phyloP scores from a whole-genome alignment of 2,797 vertebrate genomes.

The Poeciliopsis gracilis region DNA sequence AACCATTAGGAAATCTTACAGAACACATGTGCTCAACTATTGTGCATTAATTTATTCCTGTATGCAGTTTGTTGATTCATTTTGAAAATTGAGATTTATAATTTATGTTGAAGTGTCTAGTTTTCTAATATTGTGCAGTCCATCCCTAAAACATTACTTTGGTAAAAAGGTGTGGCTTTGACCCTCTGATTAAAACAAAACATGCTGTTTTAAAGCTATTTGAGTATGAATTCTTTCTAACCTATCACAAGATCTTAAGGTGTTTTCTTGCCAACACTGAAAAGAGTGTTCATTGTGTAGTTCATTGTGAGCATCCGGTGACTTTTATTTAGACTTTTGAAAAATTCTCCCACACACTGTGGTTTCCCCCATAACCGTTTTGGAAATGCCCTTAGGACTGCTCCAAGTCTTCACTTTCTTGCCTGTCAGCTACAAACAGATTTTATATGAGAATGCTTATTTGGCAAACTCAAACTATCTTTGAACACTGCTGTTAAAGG shows the following conservation, averaged over 20 bases:
- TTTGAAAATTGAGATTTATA: too few relatives aligned
- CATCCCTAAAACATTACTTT: not conserved
- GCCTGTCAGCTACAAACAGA: not conserved
- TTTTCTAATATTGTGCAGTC: not conserved
- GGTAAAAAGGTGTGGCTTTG: not conserved
- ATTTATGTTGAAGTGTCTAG: not conserved
- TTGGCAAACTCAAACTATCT: not conserved
- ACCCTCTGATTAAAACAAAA: not conserved
- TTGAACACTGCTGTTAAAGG: not conserved
- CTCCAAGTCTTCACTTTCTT: not conserved
- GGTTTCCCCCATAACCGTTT: too few relatives aligned
- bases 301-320: not conserved
- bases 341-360: not conserved
- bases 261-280: not conserved
- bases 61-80: not conserved
- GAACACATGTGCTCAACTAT: not conserved
- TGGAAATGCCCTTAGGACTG: not conserved
- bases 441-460: conserved; percentile 2
- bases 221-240: not conserved
- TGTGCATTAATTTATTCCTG: not conserved
- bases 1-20: not conserved
- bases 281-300: not conserved
- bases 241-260: not conserved
- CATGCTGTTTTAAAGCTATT: not conserved
- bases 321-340: not conserved